Evolutionary conservation across 2,797 vertebrate genomes (phyloP).

Genomic region (Sebastes alutus): DNA sequence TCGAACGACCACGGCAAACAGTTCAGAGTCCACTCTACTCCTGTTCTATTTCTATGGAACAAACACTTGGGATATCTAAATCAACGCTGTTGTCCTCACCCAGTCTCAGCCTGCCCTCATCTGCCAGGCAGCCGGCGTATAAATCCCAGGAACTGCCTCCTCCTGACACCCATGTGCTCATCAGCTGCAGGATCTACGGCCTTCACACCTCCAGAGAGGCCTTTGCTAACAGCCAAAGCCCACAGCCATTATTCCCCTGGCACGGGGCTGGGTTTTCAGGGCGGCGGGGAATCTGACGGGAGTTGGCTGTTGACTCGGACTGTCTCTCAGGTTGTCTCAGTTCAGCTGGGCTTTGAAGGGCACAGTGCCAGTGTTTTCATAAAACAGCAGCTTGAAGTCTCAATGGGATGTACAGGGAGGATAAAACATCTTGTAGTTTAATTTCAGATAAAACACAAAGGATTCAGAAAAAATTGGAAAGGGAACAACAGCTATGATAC

Average conservation of each 20-base stretch:
- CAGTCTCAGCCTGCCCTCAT: conserved; percentile 15
- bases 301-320: conserved; percentile 13
- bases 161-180: conserved; percentile 46
- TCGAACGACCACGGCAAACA: neutral
- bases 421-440: neutral
- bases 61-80: conserved; percentile 46
- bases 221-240: conserved; percentile 8
- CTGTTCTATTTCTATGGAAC: conserved; percentile 1
- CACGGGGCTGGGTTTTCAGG: neutral
- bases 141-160: conserved; percentile 52
- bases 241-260: conserved; percentile 12
- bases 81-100: conserved; percentile 9
- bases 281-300: conserved; percentile 3
- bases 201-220: conserved; percentile 24
- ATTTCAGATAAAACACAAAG: neutral
- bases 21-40: neutral
- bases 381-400: neutral
- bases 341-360: conserved; percentile 12
- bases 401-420: neutral
- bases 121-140: conserved; percentile 20
- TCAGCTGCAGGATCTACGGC: conserved; percentile 54
- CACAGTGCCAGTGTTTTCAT: neutral
- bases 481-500: neutral
- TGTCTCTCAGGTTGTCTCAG: conserved; percentile 11
- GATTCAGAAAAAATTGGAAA: neutral